These are phyloP conservation scores for Drosophila mettleri DNA, from an alignment of 2,888 invertebrate species.

Conservation along the genomic window DNA sequence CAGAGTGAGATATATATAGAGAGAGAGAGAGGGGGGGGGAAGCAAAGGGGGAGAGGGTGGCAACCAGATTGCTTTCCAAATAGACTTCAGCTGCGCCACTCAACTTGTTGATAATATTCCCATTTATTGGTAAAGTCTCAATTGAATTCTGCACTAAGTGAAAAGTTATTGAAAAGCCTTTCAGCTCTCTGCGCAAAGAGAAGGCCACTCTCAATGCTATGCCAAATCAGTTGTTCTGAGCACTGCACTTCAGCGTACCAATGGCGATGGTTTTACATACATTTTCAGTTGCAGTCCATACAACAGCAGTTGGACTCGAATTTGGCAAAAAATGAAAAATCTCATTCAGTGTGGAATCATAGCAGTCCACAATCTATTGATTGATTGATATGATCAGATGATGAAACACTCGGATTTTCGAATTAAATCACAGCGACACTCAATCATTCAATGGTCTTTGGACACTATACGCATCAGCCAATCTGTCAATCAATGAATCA, in stretches of 20 bases:
- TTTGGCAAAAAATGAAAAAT: background rate
- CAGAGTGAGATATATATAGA: background rate
- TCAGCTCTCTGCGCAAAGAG: background rate
- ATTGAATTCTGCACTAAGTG: conserved; percentile 6
- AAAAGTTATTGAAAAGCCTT: background rate
- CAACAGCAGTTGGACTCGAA: no score
- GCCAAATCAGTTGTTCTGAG: background rate
- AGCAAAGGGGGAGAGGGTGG: background rate
- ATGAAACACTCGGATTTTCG: background rate
- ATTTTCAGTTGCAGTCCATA: no score
- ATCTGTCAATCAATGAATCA: background rate
- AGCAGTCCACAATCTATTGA: background rate
- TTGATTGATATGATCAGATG: background rate
- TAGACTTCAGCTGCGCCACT: conserved; percentile 11
- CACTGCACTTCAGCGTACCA: background rate
- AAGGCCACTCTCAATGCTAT: background rate
- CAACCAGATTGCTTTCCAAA: conserved; percentile 37
- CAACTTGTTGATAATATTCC: conserved; percentile 2
- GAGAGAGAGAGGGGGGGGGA: background rate
- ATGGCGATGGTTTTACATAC: background rate
- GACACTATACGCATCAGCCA: background rate
- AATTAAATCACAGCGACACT: no score
- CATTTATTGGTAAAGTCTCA: conserved; percentile 7
- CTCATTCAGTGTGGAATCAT: background rate
- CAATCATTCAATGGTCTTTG: background rate